Evolutionary conservation across 92 coral and sea anemone genomes (phyloP).

Genomic region (Bergia puertoricense): DNA sequence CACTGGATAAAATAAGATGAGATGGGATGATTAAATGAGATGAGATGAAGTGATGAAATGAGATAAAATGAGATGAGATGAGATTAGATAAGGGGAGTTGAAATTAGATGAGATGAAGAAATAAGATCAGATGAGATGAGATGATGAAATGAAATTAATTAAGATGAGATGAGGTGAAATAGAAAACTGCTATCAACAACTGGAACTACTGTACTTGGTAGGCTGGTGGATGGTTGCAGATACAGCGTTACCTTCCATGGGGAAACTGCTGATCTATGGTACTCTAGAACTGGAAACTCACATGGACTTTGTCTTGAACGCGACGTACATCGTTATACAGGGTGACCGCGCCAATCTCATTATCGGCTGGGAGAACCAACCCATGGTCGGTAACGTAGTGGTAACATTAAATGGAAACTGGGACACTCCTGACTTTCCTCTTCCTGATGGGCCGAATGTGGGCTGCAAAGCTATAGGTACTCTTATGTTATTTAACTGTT

Average conservation of each 20-base stretch:
- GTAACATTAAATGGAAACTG: constrained; percentile 76
- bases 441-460: constrained; percentile 80
- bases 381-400: constrained; percentile 78
- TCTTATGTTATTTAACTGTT: background rate
- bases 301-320: constrained; percentile 81
- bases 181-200: too few species aligned
- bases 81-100: too few species aligned
- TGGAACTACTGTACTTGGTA: background rate
- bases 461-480: constrained; percentile 84
- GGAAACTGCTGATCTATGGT: constrained; percentile 78
- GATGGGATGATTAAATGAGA: too few species aligned
- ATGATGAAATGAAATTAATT: too few species aligned
- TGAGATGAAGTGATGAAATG: too few species aligned
- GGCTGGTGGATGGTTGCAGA: constrained; percentile 97
- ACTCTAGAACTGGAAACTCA: constrained; percentile 78
- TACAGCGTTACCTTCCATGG: constrained; percentile 64
- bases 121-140: too few species aligned
- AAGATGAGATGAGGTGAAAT: too few species aligned
- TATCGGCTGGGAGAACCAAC: constrained; percentile 83
- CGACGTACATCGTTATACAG: constrained; percentile 72
- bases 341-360: constrained; percentile 77
- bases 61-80: too few species aligned
- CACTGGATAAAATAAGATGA: too few species aligned
- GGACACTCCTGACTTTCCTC: constrained; percentile 83
- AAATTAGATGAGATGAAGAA: too few species aligned